Base-by-base conservation (phyloP, 2,888 invertebrate species). In the Acanthosepion pharaonis region DNA sequence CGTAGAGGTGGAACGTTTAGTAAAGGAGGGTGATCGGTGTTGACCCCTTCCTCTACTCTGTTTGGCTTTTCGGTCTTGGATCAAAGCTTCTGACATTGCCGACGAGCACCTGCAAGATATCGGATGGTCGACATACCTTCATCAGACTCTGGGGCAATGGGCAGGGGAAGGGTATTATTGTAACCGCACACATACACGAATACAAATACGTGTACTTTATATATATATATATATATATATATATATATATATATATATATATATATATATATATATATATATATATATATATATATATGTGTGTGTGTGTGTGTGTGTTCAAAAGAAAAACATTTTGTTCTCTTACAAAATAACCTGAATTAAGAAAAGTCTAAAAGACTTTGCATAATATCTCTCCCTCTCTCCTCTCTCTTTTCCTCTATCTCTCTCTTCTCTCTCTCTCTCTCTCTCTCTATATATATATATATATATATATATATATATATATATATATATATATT, bases 51-150 rank as follows among this genome's bases (percentile, higher is more conserved):
- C 78, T 78, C 78, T n/a, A 78, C 78, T 78, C n/a, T 78, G 78
- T 78, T 78, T 78, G 78, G n/a, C 78, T 78, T 78, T n/a, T 78
- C 78, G 78, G 78, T 78, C 78, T 78, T 78, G 78, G 78, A 78
- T 78, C 78, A 78, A 78, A 78, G 78, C 78, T n/a, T 33, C 78
- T 78, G 78, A 78, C 78, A 78, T 78, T 33, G 78, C 15, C 78
- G 78, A 78, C 78, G 78, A 78, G 78, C 78, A 78, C 78, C 78
- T 78, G 78, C 78, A 78, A 78, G 78, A 78, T 78, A 78, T 78
- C 78, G 78, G 78, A 78, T 78, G 78, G 15, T 33, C 78, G 78
- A n/a, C 78, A 78, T 78, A 78, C 78, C 78, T 78, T 78, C 78
- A 78, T n/a, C 33, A 15, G n/a, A 33, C 78, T 8, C n/a, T n/a